Percentiles rank a stretch among this genome's conserved stretches.
Conservation (phyloP, 2,888 invertebrate species). For the Dasypogon diadema region DNA sequence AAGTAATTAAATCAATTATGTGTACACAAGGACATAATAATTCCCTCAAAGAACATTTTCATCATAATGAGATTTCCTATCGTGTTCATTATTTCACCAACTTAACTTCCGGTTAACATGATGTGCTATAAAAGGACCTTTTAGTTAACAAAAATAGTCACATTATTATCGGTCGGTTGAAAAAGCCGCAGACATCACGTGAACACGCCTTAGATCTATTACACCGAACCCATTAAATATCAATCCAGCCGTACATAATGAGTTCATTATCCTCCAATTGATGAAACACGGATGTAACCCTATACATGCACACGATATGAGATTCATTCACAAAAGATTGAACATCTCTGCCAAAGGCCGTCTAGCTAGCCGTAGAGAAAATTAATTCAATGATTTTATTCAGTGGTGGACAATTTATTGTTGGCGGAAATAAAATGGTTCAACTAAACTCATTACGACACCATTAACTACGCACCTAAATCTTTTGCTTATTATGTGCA, state of each 20-base stretch:
- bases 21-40: too few species aligned
- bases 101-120: constrained; percentile 9
- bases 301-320: background rate
- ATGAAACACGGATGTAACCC: background rate
- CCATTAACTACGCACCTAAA: too few species aligned
- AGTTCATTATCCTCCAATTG: constrained; percentile 44
- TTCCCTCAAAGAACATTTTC: too few species aligned
- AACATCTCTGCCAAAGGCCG: constrained; percentile 2
- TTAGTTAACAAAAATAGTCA: constrained; percentile 35
- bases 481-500: too few species aligned
- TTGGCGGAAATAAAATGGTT: background rate
- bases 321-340: constrained; percentile 36
- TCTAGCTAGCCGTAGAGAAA: constrained; percentile 34
- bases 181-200: background rate
- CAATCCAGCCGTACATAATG: constrained; percentile 47
- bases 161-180: background rate
- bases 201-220: constrained; percentile 53
- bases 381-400: constrained; percentile 56
- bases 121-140: constrained; percentile 11
- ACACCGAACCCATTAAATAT: constrained; percentile 54
- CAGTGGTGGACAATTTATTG: constrained; percentile 32
- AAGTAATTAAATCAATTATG: too few species aligned
- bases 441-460: background rate
- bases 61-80: too few species aligned
- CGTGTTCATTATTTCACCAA: background rate